Conservation (phyloP, 2,113 vertebrate genomes). For the Rhadina sibilatrix region DNA sequence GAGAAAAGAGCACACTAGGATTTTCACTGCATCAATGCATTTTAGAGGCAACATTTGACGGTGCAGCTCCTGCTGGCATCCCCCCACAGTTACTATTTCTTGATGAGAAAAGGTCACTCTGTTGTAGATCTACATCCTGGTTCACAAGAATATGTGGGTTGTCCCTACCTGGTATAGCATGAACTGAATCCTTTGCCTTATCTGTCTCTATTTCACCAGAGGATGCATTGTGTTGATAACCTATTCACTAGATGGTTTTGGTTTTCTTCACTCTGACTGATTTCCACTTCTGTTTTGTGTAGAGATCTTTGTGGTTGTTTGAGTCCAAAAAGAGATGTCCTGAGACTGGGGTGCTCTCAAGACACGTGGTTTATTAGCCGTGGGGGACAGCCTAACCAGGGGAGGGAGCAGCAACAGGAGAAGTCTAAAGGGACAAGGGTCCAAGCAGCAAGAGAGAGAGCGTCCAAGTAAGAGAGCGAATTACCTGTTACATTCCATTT, state of each 20-base stretch:
- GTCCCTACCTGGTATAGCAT: rapidly evolving
- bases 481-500: too few species aligned
- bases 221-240: not conserved
- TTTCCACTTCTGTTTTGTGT: not conserved
- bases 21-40: not conserved
- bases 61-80: not conserved
- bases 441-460: too few species aligned
- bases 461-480: too few species aligned
- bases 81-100: not conserved
- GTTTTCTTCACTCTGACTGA: not conserved
- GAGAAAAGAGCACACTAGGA: not conserved
- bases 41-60: not conserved
- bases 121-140: not conserved
- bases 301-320: too few species aligned
- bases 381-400: too few species aligned
- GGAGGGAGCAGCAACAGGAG: too few species aligned
- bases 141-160: not conserved
- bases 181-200: not conserved
- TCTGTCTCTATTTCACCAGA: not conserved
- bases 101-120: not conserved
- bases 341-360: too few species aligned
- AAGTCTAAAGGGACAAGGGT: too few species aligned
- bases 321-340: too few species aligned
- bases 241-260: not conserved
- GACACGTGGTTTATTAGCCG: too few species aligned